Base-by-base conservation (phyloP, 2,797 vertebrate species). In the Sebastes reedi region DNA sequence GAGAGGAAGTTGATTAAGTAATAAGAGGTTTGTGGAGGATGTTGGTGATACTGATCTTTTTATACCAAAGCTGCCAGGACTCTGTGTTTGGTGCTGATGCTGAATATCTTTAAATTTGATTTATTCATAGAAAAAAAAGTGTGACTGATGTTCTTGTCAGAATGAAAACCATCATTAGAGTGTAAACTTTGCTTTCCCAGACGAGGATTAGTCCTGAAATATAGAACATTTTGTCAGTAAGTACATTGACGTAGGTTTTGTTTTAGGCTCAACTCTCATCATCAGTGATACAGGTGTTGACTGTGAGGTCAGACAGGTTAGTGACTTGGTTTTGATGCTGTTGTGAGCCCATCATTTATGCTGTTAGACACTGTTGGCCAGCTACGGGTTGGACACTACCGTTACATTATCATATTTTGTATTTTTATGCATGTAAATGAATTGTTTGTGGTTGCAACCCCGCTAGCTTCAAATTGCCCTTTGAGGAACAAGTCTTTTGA, bases 81-180 rank as follows among this genome's bases (percentile, higher is more conserved):
- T 54, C 50, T 10, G 50, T 10, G 50, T 54, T 54, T 54, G n/a
- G 50, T 54, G 20, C 20, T 10, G 50, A 65, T 42, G 6, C 6
- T 1, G 55, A 67, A 69, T 70, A 60, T 84, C 62, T 82, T 62
- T 39, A 10, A 72, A 54, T 54, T 54, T 54, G 50, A 54, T 78
- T 66, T 50, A 79, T 77, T 68, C 39, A 14, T 14, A 24, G 46
- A 18, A 54, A 1, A 22, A 54, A 71, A 62, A 72, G 12, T 9
- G 50, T 9, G 50, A 72, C 12, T 54, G 74, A 79, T 36, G 39
- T 20, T 46, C 2, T 27, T 34, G 16, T 60, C 42, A 59, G 34
- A 61, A 54, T 52, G n/a, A 50, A 50, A 50, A 50, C 46, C 46
- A 50, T 50, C 46, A 50, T 50, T 50, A 50, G 46, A 50, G 16